A percentile compares a stretch with the other conserved stretches of the same genome.
These are phyloP conservation scores for Musca domestica DNA, from an alignment of 1,140 invertebrate genomes.

Conservation along the genomic window DNA sequence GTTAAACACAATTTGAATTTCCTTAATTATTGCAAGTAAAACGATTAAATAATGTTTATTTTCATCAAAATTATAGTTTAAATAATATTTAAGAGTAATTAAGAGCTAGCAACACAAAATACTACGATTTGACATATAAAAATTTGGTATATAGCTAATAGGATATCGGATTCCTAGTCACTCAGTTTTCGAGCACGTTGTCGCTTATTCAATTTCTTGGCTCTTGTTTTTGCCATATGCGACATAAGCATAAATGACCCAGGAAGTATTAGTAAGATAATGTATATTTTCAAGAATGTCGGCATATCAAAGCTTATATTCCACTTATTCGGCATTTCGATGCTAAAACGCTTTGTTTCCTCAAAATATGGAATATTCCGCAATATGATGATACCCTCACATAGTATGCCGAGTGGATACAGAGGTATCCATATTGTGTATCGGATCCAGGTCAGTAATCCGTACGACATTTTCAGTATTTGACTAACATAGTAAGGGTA, in stretches of 20 bases:
- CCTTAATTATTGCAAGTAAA: too few species aligned
- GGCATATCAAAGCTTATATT: conserved; percentile 89
- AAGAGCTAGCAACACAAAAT: too few species aligned
- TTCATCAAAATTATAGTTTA: too few species aligned
- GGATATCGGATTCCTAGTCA: neutral
- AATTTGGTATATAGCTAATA: too few species aligned
- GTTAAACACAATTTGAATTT: too few species aligned
- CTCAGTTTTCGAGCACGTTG: neutral
- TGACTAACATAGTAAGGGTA: conserved; percentile 90
- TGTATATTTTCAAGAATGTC: conserved; percentile 72
- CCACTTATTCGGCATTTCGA: conserved; percentile 77
- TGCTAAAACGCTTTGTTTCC: conserved; percentile 74
- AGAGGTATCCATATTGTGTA: conserved; percentile 92
- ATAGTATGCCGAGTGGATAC: conserved; percentile 85
- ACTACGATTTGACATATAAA: too few species aligned
- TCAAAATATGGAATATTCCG: conserved; percentile 87
- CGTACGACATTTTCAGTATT: conserved; percentile 71
- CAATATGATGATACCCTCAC: conserved; percentile 79
- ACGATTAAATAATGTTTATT: too few species aligned
- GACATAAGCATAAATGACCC: conserved; percentile 73
- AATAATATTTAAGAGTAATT: too few species aligned
- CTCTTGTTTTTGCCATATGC: conserved; percentile 71
- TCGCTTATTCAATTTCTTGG: conserved; percentile 55
- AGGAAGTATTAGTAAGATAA: conserved; percentile 73
- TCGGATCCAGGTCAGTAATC: conserved; percentile 84